These are phyloP conservation scores for Antennarius maculatus DNA, from an alignment of 2,797 vertebrate species.

Conservation along the genomic window DNA sequence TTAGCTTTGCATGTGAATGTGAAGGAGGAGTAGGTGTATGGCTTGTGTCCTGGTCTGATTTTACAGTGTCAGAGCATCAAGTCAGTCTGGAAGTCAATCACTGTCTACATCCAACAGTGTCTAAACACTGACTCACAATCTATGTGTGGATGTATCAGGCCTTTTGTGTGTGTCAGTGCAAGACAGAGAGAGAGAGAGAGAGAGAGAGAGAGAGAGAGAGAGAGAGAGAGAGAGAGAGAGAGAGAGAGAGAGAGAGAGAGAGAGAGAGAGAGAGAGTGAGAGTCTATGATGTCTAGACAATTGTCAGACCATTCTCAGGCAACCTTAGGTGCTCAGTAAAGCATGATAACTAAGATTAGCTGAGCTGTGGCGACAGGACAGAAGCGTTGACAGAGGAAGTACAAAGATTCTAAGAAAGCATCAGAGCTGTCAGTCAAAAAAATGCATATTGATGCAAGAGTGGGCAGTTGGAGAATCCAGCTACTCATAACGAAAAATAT, in stretches of 20 bases:
- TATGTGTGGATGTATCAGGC: slow-evolving; percentile 47
- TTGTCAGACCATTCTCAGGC: slow-evolving; percentile 43
- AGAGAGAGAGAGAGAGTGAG: not conserved
- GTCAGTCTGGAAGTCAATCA: slow-evolving; percentile 52
- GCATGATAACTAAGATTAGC: slow-evolving; percentile 70
- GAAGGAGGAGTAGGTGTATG: not conserved
- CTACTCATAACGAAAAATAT: slow-evolving; percentile 1
- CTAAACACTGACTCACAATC: slow-evolving; percentile 51
- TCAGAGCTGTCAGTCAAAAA: slow-evolving; percentile 44
- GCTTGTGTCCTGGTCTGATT: slow-evolving; percentile 40
- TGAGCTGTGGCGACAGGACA: slow-evolving; percentile 47
- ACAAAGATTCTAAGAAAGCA: slow-evolving; percentile 33
- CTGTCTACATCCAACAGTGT: slow-evolving; percentile 39
- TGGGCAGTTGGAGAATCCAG: not conserved
- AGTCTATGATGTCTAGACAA: slow-evolving; percentile 43
- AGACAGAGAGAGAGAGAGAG: not conserved
- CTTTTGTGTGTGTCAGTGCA: slow-evolving; percentile 33
- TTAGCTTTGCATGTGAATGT: slow-evolving; percentile 16
- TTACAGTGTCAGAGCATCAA: slow-evolving; percentile 53
- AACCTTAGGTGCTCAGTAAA: slow-evolving; percentile 67
- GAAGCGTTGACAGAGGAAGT: slow-evolving; percentile 57
- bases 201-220: too few species aligned
- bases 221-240: too few species aligned
- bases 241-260: too few species aligned
- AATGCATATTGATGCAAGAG: not conserved